Base-by-base conservation (phyloP, 2,113 vertebrate species). In the Heptranchias perlo region DNA sequence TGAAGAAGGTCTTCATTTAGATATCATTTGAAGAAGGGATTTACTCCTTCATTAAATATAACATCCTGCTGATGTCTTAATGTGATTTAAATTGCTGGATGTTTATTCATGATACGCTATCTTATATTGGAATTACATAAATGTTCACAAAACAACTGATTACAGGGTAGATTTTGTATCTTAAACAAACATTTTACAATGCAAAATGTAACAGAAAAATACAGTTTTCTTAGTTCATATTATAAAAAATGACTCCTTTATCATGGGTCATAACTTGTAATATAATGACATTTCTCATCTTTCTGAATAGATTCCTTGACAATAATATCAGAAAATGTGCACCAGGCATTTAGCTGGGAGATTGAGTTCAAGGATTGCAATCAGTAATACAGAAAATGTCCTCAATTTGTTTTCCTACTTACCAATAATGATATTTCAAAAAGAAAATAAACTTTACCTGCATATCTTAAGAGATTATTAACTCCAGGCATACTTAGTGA, bases 11-110 rank as follows among this genome's bases (percentile, higher is more conserved):
- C 94, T 95, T 95, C 94, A 95, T 95, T 95, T 95, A 73, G 94
- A 95, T 95, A 95, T 95, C 94, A 73, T 95, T 95, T 95, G 94
- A 95, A 95, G 94, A 95, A 73, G 94, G 94, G 94, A 95, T 95
- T 95, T 95, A 95, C 94, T 95, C 65, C 94, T 95, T 95, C 94
- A 95, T 95, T 95, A 95, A 69, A 95, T 95, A 95, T 95, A 95
- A 95, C 94, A 73, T 49, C 94, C 94, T 95, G 94, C 94, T 95
- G 94, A 95, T 95, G 47, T 95, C 94, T 95, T 95, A 95, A 95
- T 95, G 94, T 95, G 94, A 95, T 95, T 95, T 95, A 95, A 95
- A 95, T 95, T 95, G 94, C 65, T 95, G 94, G 65, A 73, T 95
- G 65, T 73, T 95, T 95, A 95, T 95, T 95, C 94, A 95, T 95